phyloP scores from a whole-genome alignment of 2,797 vertebrate genomes.

The Heteromormyrus szaboi region DNA sequence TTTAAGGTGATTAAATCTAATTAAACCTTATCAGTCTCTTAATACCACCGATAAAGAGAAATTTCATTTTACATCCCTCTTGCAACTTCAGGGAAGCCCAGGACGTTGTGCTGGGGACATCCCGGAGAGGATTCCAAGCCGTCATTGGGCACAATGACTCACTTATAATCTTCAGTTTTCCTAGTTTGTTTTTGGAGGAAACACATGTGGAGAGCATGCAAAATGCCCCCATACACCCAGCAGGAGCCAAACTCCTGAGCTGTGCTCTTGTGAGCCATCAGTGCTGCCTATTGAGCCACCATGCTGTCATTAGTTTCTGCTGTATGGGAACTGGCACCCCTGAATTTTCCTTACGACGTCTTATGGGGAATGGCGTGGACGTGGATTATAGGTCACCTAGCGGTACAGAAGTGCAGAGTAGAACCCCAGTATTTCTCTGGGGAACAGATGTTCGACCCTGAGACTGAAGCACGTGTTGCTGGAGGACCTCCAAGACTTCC shows the following conservation, averaged over 20 bases:
- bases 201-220: background rate
- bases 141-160: background rate
- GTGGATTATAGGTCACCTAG: background rate
- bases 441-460: background rate
- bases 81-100: background rate
- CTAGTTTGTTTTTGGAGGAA: background rate
- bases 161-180: background rate
- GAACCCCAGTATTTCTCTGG: background rate
- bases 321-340: background rate
- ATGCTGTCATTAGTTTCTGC: background rate
- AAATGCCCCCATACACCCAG: background rate
- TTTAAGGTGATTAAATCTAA: slow-evolving; percentile 3
- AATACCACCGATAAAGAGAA: background rate
- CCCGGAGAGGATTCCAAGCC: background rate
- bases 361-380: background rate
- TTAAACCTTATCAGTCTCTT: background rate
- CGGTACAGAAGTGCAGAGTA: background rate
- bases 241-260: background rate
- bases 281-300: background rate
- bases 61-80: background rate
- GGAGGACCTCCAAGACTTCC: background rate
- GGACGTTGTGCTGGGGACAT: background rate
- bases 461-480: background rate
- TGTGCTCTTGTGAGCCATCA: background rate
- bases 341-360: background rate